Evolutionary conservation across 2,113 vertebrate species (phyloP).

Genomic region (Lontra canadensis): DNA sequence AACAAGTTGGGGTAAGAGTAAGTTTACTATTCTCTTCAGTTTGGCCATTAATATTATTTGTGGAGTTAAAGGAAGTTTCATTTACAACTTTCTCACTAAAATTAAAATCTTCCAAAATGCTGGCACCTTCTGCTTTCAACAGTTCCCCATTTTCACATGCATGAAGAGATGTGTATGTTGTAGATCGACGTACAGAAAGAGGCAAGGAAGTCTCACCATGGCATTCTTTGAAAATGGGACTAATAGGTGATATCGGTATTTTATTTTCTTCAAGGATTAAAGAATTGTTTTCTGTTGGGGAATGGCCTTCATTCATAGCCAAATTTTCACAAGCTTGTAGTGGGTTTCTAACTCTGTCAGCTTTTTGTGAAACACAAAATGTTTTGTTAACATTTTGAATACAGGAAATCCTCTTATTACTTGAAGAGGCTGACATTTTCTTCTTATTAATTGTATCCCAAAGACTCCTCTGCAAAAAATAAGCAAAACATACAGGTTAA

Average conservation of each 20-base stretch:
- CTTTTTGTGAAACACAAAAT: slow-evolving; percentile 86
- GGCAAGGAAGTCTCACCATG: slow-evolving; percentile 58
- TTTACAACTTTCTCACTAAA: slow-evolving; percentile 45
- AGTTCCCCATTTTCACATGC: slow-evolving; percentile 47
- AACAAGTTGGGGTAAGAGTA: slow-evolving; percentile 80
- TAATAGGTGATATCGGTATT: slow-evolving; percentile 74
- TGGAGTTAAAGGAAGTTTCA: slow-evolving; percentile 24
- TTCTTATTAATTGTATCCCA: slow-evolving; percentile 93
- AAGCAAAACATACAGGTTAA: slow-evolving; percentile 7
- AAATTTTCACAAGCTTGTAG: slow-evolving; percentile 88
- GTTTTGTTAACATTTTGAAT: slow-evolving; percentile 88
- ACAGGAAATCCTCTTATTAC: slow-evolving; percentile 73
- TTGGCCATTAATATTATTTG: slow-evolving; percentile 47
- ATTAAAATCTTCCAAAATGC: background rate
- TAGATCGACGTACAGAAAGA: slow-evolving; percentile 73
- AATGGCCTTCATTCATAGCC: background rate
- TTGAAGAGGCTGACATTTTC: slow-evolving; percentile 68
- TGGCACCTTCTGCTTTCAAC: slow-evolving; percentile 62
- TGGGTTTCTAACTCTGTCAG: slow-evolving; percentile 85
- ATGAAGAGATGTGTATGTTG: slow-evolving; percentile 72
- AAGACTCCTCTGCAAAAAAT: slow-evolving; percentile 89
- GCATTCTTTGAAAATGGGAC: slow-evolving; percentile 67
- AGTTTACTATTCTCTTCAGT: slow-evolving; percentile 81
- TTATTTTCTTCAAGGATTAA: slow-evolving; percentile 73
- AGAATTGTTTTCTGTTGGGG: slow-evolving; percentile 51